Percentiles rank a stretch among this genome's conserved stretches.
These are phyloP conservation scores for Brachyopa scutellaris DNA, from an alignment of 2,888 invertebrate species.

Conservation along the genomic window DNA sequence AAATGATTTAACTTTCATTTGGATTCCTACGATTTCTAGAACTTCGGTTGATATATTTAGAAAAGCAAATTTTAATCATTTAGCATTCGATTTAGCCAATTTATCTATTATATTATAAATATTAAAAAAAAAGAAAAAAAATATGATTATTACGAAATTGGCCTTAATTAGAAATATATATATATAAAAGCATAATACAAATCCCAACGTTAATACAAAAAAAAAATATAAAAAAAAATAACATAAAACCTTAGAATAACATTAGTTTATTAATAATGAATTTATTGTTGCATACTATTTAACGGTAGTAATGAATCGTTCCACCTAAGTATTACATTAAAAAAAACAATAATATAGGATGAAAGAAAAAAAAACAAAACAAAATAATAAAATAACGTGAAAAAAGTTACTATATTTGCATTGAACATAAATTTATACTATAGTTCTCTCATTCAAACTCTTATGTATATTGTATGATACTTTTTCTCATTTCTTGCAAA, in stretches of 20 bases:
- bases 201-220: slow-evolving; percentile 65
- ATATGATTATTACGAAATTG: slow-evolving; percentile 59
- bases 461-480: slow-evolving; percentile 59
- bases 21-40: slow-evolving; percentile 60
- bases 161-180: slow-evolving; percentile 66
- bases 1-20: slow-evolving; percentile 40
- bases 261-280: slow-evolving; percentile 66
- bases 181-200: slow-evolving; percentile 48
- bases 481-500: slow-evolving; percentile 37
- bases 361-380: slow-evolving; percentile 29
- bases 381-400: slow-evolving; percentile 23
- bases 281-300: slow-evolving; percentile 71
- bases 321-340: slow-evolving; percentile 66
- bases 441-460: slow-evolving; percentile 37
- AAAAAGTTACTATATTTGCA: slow-evolving; percentile 70
- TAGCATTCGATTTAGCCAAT: slow-evolving; percentile 63
- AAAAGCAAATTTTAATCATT: slow-evolving; percentile 25
- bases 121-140: slow-evolving; percentile 14
- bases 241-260: slow-evolving; percentile 44
- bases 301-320: slow-evolving; percentile 62
- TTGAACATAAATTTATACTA: slow-evolving; percentile 50
- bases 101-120: slow-evolving; percentile 33
- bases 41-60: slow-evolving; percentile 37
- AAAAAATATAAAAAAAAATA: slow-evolving; percentile 22
- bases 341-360: slow-evolving; percentile 18